phyloP scores from a whole-genome alignment of 2,113 vertebrate genomes.

The Hippocampus comes region DNA sequence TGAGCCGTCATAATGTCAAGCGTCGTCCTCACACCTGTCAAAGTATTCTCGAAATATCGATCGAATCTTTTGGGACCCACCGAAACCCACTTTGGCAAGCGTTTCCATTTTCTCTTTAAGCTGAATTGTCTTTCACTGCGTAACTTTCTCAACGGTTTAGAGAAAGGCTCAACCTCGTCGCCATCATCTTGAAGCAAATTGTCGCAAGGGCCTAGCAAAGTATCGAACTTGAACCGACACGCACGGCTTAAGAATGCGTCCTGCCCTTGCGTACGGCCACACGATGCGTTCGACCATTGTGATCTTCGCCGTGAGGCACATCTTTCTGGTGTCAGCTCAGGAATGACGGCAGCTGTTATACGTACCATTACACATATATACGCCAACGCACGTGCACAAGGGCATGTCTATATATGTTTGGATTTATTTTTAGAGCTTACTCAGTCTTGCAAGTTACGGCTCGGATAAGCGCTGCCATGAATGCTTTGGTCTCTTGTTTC shows the following conservation, averaged over 20 bases:
- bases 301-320: conserved; percentile 17
- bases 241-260: not conserved
- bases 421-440: conserved; percentile 37
- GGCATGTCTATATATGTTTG: conserved; percentile 7
- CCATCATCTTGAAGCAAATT: too few species aligned
- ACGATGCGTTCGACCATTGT: conserved; percentile 8
- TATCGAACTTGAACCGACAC: not conserved
- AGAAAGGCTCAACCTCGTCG: too few species aligned
- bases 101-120: not conserved
- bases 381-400: conserved; percentile 9
- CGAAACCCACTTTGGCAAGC: not conserved
- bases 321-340: conserved; percentile 28
- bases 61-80: not conserved
- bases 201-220: not conserved
- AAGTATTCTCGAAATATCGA: not conserved
- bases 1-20: not conserved
- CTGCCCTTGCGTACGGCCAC: conserved; percentile 2
- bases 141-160: not conserved
- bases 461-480: not conserved
- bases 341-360: conserved; percentile 54
- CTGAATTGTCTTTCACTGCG: not conserved
- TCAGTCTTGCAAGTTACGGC: not conserved
- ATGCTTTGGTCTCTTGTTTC: too few species aligned
- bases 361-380: conserved; percentile 23
- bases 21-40: not conserved